Conservation (phyloP, 1,140 invertebrate genomes). For the Pseudomyrmex cubaensis region DNA sequence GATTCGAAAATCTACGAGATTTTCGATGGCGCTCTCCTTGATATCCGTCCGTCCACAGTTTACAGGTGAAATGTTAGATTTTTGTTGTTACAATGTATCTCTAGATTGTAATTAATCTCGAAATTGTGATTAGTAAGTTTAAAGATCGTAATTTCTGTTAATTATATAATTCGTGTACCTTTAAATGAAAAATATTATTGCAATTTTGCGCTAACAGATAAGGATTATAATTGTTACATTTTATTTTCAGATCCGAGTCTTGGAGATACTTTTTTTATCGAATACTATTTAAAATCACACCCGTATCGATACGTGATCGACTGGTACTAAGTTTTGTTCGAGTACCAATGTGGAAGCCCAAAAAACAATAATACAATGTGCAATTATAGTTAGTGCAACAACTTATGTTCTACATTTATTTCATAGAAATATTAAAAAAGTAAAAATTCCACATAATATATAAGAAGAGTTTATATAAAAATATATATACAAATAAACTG, state of each 20-base stretch:
- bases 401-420: no score
- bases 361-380: not conserved
- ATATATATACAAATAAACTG: no score
- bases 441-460: no score
- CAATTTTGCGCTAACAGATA: not conserved
- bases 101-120: no score
- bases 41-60: slow-evolving; percentile 82
- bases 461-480: no score
- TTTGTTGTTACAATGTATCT: not conserved
- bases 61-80: slow-evolving; percentile 85
- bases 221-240: not conserved
- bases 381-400: no score
- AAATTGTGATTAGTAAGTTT: not conserved
- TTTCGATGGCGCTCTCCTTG: slow-evolving; percentile 86
- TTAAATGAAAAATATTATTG: not conserved
- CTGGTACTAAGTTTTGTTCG: slow-evolving; percentile 85
- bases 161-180: no score
- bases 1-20: slow-evolving; percentile 83
- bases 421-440: no score
- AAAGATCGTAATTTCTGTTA: not conserved
- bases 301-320: slow-evolving; percentile 85
- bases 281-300: slow-evolving; percentile 84
- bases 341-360: slow-evolving; percentile 82
- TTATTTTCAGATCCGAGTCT: slow-evolving; percentile 74
- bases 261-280: slow-evolving; percentile 85